These are phyloP conservation scores for Mormyrus hasselquistii DNA, from an alignment of 2,797 vertebrate species.

Conservation along the genomic window DNA sequence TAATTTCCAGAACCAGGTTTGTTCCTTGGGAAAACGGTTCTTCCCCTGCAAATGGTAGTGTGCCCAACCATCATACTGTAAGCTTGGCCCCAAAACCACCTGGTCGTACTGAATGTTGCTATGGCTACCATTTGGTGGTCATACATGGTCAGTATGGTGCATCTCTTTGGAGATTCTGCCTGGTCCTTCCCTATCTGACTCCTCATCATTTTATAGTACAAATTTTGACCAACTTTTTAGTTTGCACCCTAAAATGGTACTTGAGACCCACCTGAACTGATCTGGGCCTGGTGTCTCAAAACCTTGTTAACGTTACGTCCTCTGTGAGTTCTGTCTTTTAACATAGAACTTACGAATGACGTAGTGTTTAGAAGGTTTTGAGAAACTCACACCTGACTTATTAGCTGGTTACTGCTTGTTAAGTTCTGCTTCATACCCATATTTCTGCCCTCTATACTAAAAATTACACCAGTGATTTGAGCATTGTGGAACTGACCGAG, in stretches of 20 bases:
- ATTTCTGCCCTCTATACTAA: not conserved
- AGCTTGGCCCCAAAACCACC: not conserved
- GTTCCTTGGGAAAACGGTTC: not conserved
- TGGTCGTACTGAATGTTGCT: not conserved
- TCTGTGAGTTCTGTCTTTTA: not conserved
- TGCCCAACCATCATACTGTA: no score
- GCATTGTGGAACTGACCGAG: not conserved
- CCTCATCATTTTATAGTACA: not conserved
- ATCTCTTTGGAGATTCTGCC: not conserved
- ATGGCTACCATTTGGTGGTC: not conserved
- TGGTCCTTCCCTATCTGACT: not conserved
- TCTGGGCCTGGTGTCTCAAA: not conserved
- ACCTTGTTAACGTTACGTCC: not conserved
- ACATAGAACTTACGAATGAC: not conserved
- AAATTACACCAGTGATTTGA: not conserved
- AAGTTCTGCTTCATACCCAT: not conserved
- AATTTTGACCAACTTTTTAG: not conserved
- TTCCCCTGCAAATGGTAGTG: not conserved
- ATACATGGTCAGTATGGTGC: not conserved
- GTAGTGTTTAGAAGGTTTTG: not conserved
- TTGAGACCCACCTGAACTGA: not conserved
- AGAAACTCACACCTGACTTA: not conserved
- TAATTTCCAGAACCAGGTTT: slow-evolving; percentile 76
- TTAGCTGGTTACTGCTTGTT: not conserved
- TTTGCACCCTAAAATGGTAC: not conserved